Percentiles rank a stretch among this genome's conserved stretches.
phyloP scores from a whole-genome alignment of 1,140 invertebrate genomes.

The Drosophila seguyi region DNA sequence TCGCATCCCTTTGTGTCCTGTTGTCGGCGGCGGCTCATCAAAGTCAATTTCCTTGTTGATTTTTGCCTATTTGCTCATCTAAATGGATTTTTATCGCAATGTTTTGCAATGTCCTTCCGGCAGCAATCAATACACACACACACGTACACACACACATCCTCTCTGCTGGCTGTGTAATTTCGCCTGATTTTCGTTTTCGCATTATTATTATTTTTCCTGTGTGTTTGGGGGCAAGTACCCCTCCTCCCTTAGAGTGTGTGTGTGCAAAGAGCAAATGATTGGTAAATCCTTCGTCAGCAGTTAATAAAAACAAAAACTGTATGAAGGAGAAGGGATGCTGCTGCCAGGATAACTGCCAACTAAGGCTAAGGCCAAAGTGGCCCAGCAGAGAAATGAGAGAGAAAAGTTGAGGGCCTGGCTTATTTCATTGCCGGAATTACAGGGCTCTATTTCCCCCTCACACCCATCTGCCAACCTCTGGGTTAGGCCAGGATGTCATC shows the following conservation, averaged over 20 bases:
- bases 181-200: conserved; percentile 30
- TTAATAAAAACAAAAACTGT: conserved; percentile 70
- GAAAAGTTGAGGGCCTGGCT: conserved; percentile 22
- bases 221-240: neutral
- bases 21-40: conserved; percentile 54
- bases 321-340: conserved; percentile 4
- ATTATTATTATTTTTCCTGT: conserved; percentile 41
- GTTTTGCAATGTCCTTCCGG: conserved; percentile 78
- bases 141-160: conserved; percentile 7
- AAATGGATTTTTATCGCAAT: conserved; percentile 82
- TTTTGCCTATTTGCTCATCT: conserved; percentile 82
- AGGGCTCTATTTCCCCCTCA: neutral
- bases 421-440: conserved; percentile 21
- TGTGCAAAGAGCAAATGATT: conserved; percentile 54
- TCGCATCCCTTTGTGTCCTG: conserved; percentile 31
- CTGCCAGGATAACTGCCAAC: conserved; percentile 22
- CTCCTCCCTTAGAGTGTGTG: conserved; percentile 39
- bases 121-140: conserved; percentile 60
- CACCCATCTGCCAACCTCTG: neutral
- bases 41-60: conserved; percentile 82
- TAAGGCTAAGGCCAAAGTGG: conserved; percentile 23
- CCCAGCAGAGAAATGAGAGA: neutral
- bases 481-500: neutral
- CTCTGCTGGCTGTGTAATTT: conserved; percentile 31
- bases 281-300: conserved; percentile 73